Evolutionary conservation across 2,113 vertebrate genomes (phyloP), one percentile per base, ranked within the genome.

Genomic region (Oncorhynchus clarkii): DNA sequence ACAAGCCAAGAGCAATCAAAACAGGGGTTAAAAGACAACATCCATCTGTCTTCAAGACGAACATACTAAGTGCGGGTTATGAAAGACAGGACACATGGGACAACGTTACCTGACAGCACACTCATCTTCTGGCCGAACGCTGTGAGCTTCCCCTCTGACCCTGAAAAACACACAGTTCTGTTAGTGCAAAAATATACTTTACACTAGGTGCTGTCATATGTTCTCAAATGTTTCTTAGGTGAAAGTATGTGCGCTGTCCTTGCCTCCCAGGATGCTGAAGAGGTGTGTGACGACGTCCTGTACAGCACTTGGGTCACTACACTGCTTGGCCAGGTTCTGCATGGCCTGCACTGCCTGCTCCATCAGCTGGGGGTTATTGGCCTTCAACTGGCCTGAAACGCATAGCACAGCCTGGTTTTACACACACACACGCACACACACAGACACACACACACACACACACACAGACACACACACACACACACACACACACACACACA

Each of bases 111-210:
- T 93, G 98, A 99, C 83, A 99, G 93, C 64, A 99, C 94, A 5
- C 94, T 98, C 79, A 97, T 97, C 91, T 99, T 99, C 89, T 99
- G 98, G 77, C 95, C 95, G 60, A 97, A 93, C 72, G 95, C 84
- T 0, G 97, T 97, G 67, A 99, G 95, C 80, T 99, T 99, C 62
- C 97, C 98, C 78, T 99, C 98, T 0, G 97, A 97, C 48, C 98
- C 98, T 99, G 31, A 90, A n/a, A 81, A 70, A 20, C 11, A 67
- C 22, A 48, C 39, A 24, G 59, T 22, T 62, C 6, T 13, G 59
- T 64, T 16, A 51, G 22, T 48, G 69, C 20, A 24, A 26, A 27
- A 13, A 59, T 16, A 16, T 20, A 26, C 22, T 57, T 14, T 57
- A 57, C 54, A 57, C 20, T 20, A 20, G 54, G 54, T 2, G 24